These are phyloP conservation scores for Esperia sulphurella DNA, from an alignment of 2,888 invertebrate genomes.

Conservation along the genomic window DNA sequence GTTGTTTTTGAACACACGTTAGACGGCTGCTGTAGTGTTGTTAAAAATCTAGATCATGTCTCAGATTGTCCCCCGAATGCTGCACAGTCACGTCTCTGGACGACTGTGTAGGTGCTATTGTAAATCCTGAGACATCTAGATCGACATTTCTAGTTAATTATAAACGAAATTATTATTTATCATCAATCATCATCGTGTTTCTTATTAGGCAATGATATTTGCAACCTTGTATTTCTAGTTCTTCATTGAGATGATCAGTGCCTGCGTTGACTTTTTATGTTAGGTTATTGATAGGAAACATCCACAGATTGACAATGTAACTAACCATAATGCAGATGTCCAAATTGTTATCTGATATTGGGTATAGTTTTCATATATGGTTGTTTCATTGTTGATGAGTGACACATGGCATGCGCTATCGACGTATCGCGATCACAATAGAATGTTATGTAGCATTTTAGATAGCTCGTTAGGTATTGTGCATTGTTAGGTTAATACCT, in stretches of 20 bases:
- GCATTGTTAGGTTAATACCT: slow-evolving; percentile 46
- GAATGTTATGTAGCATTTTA: slow-evolving; percentile 45
- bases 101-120: slow-evolving; percentile 60
- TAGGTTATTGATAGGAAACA: slow-evolving; percentile 40
- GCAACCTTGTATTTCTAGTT: slow-evolving; percentile 46
- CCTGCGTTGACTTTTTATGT: slow-evolving; percentile 36
- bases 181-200: slow-evolving; percentile 24
- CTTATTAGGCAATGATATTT: slow-evolving; percentile 25
- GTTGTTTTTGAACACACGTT: slow-evolving; percentile 63
- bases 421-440: slow-evolving; percentile 46
- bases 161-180: slow-evolving; percentile 48
- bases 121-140: slow-evolving; percentile 59
- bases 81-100: slow-evolving; percentile 65
- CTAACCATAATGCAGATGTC: slow-evolving; percentile 61
- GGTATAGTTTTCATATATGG: slow-evolving; percentile 54
- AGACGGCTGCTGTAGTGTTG: slow-evolving; percentile 60
- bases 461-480: slow-evolving; percentile 43
- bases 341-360: slow-evolving; percentile 64
- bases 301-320: slow-evolving; percentile 57
- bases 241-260: slow-evolving; percentile 37
- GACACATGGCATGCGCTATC: slow-evolving; percentile 42
- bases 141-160: slow-evolving; percentile 67
- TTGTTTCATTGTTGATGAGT: slow-evolving; percentile 43
- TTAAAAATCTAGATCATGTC: slow-evolving; percentile 72
- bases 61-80: slow-evolving; percentile 65